Percentiles rank a stretch among this genome's conserved stretches.
phyloP scores from a whole-genome alignment of 2,888 invertebrate genomes.

The Dascillus cervinus region DNA sequence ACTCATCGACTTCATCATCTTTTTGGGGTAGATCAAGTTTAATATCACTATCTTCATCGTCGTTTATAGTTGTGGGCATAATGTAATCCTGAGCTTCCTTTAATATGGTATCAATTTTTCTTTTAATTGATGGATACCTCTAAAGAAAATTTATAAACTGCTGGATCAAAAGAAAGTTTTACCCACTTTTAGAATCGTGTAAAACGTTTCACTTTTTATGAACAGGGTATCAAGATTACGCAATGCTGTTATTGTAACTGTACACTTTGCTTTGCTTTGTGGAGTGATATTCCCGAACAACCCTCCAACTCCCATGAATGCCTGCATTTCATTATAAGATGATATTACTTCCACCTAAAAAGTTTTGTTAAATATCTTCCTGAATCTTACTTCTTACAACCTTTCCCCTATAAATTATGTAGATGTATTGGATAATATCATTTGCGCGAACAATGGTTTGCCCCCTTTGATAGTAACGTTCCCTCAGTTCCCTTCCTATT shows the following conservation, averaged over 20 bases:
- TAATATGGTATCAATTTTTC: constrained; percentile 42
- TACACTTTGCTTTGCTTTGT: constrained; percentile 39
- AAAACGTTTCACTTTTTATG: constrained; percentile 45
- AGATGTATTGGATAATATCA: constrained; percentile 45
- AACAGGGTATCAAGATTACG: constrained; percentile 46
- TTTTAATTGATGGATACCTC: constrained; percentile 45
- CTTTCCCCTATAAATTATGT: constrained; percentile 48
- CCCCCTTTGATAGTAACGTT: constrained; percentile 47
- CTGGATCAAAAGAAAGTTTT: background rate
- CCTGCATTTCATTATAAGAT: constrained; percentile 47
- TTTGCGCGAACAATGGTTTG: constrained; percentile 45
- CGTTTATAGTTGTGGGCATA: constrained; percentile 39
- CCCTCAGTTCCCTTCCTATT: constrained; percentile 46
- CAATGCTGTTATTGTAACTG: constrained; percentile 44
- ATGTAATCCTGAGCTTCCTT: constrained; percentile 45
- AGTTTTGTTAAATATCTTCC: background rate
- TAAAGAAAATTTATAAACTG: constrained; percentile 25
- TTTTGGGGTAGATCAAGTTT: no score
- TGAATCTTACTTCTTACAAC: constrained; percentile 26
- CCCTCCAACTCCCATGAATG: constrained; percentile 48
- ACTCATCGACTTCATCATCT: no score
- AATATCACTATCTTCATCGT: constrained; percentile 6
- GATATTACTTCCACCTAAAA: constrained; percentile 23
- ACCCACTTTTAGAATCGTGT: constrained; percentile 40
- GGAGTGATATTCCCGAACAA: constrained; percentile 49